Conservation (phyloP, 2,113 vertebrate species). For the Haemorhous mexicanus region DNA sequence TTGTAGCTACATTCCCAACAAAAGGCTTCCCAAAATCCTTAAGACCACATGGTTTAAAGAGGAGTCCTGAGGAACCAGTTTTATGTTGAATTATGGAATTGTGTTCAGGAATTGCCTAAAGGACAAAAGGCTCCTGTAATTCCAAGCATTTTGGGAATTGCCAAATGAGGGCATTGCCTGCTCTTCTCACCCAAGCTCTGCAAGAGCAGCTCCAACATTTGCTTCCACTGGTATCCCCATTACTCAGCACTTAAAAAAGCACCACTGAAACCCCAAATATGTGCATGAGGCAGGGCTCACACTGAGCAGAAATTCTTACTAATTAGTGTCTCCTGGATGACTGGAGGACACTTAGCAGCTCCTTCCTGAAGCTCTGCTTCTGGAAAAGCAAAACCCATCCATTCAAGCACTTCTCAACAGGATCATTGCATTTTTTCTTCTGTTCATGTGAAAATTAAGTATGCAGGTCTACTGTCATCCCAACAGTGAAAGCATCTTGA, state of each 20-base stretch:
- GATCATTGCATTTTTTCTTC: background rate
- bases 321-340: background rate
- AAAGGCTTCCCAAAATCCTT: background rate
- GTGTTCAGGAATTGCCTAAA: background rate
- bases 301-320: background rate
- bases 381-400: background rate
- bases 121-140: background rate
- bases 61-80: background rate
- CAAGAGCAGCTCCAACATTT: background rate
- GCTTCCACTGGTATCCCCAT: background rate
- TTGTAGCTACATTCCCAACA: background rate
- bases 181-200: background rate
- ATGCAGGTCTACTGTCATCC: slow-evolving; percentile 38
- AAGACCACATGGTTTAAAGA: background rate
- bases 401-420: background rate
- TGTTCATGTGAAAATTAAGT: slow-evolving; percentile 30
- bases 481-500: slow-evolving; percentile 36
- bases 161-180: background rate
- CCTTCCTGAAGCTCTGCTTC: background rate
- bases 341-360: background rate
- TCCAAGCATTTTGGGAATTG: background rate
- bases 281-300: background rate
- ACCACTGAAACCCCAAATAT: background rate
- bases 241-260: background rate
- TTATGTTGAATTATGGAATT: background rate